These are phyloP conservation scores for Apus apus DNA, from an alignment of 2,113 vertebrate genomes.

Conservation along the genomic window DNA sequence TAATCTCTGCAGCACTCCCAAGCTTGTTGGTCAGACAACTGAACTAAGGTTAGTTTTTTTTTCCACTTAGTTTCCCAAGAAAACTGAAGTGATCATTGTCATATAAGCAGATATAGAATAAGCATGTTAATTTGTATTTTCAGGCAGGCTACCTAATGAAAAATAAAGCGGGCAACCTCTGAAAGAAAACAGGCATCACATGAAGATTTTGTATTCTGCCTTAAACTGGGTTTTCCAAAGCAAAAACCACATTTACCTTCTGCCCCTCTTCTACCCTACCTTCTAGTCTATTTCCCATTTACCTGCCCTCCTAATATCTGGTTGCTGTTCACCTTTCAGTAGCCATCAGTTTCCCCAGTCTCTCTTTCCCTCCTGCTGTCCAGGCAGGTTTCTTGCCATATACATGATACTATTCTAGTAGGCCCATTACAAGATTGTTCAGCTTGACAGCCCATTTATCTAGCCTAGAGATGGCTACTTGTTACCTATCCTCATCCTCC, in stretches of 20 bases:
- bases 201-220: neutral
- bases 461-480: neutral
- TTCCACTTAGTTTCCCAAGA: neutral
- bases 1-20: neutral
- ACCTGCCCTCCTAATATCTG: neutral
- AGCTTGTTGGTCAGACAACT: neutral
- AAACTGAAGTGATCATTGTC: neutral
- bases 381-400: neutral
- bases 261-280: neutral
- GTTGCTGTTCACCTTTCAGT: neutral
- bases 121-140: neutral
- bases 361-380: neutral
- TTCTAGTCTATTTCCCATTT: neutral
- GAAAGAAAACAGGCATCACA: neutral
- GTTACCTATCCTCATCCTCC: neutral
- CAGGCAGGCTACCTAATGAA: neutral
- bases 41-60: neutral
- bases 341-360: neutral
- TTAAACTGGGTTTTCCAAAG: neutral
- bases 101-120: neutral
- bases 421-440: neutral
- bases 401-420: neutral
- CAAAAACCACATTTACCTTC: neutral
- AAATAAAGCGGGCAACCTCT: neutral
- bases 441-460: neutral